phyloP scores from a whole-genome alignment of 2,888 invertebrate species.

The Polyommatus icarus region DNA sequence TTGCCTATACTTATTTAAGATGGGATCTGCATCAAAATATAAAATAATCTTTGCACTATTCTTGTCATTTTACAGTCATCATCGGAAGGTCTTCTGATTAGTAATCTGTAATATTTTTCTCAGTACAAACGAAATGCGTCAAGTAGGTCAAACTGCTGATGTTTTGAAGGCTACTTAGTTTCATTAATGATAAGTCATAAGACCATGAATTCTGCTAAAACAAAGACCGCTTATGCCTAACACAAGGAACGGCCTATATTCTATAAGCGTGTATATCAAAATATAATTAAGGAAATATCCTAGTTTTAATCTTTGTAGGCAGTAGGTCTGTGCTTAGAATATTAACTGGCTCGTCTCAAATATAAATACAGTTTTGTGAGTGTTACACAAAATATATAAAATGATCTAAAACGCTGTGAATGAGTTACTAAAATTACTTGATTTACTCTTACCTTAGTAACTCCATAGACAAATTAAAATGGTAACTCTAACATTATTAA shows the following conservation, averaged over 20 bases:
- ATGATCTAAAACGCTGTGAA: not conserved
- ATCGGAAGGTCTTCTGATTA: not conserved
- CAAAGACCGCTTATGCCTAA: not conserved
- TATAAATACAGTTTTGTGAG: not conserved
- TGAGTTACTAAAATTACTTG: not conserved
- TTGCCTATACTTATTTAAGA: too few relatives aligned
- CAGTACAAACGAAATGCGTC: not conserved
- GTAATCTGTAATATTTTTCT: not conserved
- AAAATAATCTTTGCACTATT: too few relatives aligned
- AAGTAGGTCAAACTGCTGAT: not conserved
- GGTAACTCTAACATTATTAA: too few relatives aligned
- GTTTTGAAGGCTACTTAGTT: not conserved
- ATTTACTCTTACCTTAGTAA: too few relatives aligned
- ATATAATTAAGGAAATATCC: slow-evolving; percentile 7
- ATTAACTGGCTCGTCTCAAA: not conserved
- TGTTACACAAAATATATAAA: not conserved
- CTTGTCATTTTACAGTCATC: too few relatives aligned
- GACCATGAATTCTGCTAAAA: not conserved
- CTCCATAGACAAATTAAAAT: too few relatives aligned
- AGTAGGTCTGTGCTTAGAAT: not conserved
- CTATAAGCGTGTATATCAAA: not conserved
- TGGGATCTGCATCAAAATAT: too few relatives aligned
- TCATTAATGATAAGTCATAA: slow-evolving; percentile 5
- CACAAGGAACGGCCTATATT: not conserved
- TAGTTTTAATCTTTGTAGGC: not conserved